A percentile compares a stretch with the other conserved stretches of the same genome.
phyloP scores from a whole-genome alignment of 2,888 invertebrate species.

The Glaucopsyche alexis region DNA sequence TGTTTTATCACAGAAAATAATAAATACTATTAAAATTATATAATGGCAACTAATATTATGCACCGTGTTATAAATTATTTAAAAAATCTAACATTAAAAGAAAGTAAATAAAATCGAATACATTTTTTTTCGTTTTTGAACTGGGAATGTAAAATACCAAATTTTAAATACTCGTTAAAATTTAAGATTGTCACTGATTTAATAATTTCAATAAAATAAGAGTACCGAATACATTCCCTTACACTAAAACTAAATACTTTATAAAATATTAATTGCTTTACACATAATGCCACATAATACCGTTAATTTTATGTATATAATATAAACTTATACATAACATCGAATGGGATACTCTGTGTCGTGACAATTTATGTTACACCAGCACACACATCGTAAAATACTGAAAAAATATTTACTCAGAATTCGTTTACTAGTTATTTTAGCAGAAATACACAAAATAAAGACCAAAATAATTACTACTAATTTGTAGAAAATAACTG shows the following conservation, averaged over 20 bases:
- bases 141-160: conserved; percentile 27
- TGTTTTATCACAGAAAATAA: conserved; percentile 75
- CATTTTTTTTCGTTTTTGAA: background rate
- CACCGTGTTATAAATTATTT: conserved; percentile 52
- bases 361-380: background rate
- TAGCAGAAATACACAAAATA: background rate
- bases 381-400: conserved; percentile 10
- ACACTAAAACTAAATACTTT: conserved; percentile 16
- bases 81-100: conserved; percentile 20
- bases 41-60: conserved; percentile 72
- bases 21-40: conserved; percentile 66
- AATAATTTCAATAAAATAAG: conserved; percentile 9
- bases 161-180: background rate
- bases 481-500: background rate
- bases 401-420: background rate
- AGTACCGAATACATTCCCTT: conserved; percentile 15
- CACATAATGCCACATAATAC: conserved; percentile 20
- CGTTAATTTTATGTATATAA: conserved; percentile 1
- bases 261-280: conserved; percentile 12
- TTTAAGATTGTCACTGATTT: background rate
- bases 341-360: background rate
- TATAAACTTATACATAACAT: conserved; percentile 8
- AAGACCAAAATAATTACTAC: background rate
- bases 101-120: conserved; percentile 32
- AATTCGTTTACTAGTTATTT: background rate